Conservation (phyloP, 2,113 vertebrate species). For the Protobothrops flavoviridis region DNA sequence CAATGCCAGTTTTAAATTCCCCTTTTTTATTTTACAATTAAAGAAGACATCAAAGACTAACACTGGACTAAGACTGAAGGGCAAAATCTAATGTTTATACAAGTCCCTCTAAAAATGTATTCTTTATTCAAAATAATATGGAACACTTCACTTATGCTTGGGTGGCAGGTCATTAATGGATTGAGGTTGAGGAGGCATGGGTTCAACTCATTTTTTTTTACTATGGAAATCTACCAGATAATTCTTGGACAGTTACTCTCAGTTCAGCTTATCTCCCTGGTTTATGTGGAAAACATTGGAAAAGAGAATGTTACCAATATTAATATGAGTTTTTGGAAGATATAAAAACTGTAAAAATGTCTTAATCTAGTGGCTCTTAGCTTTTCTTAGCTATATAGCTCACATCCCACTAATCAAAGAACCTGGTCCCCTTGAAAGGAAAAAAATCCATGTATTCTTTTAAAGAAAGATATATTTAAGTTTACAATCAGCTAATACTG, state of each 20-base stretch:
- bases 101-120: neutral
- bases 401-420: neutral
- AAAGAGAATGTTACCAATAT: neutral
- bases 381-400: neutral
- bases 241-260: neutral
- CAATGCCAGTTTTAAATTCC: neutral
- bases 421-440: neutral
- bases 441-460: neutral
- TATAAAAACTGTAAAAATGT: neutral
- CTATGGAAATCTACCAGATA: neutral
- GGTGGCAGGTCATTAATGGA: neutral
- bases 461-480: neutral
- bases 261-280: neutral
- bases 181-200: neutral
- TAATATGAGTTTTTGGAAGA: neutral
- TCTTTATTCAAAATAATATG: neutral
- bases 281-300: neutral
- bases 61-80: neutral
- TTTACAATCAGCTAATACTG: neutral
- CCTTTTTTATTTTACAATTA: neutral
- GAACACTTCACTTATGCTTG: neutral
- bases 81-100: neutral
- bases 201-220: neutral
- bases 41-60: neutral
- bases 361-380: neutral